Base-by-base conservation (phyloP, 2,113 vertebrate species). In the Brachionichthys hirsutus region DNA sequence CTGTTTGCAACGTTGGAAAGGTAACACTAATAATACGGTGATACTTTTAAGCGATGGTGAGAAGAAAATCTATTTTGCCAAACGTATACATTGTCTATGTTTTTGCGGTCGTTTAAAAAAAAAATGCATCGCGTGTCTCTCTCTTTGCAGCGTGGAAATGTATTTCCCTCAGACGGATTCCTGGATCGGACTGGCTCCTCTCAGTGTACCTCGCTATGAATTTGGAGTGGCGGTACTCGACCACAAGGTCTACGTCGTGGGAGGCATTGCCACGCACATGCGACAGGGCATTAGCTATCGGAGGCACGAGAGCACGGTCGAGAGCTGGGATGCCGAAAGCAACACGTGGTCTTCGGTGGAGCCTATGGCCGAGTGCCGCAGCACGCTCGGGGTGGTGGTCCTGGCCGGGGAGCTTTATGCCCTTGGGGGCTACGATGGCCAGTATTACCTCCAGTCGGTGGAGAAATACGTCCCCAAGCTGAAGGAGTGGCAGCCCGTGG, bases 101-200 rank as follows among this genome's bases (percentile, higher is more conserved):
- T n/a, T n/a, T n/a, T n/a, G n/a, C n/a, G n/a, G n/a, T 17, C 16
- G 16, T 47, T 2, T 53, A 41, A 16, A 34, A 45, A 44, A 34
- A 59, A 2, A 12, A 19, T 2, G 1, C 4, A 1, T 49, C 3
- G 64, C 56, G 57, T 73, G 48, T 34, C 61, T 15, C 16, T 69
- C 60, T 81, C 36, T 86, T 12, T 68, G 2, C 88, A 98, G 96
- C 60, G 94, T 94, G 90, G 96, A 98, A 86, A 98, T 98, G 97
- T 99, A 97, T 71, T 98, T 98, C 78, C 97, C 97, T 17, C 94
- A 98, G 85, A 98, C 93, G 0, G 96, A 99, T 83, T 96, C 97
- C 1, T 99, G 97, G 97, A 98, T 98, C 20, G 95, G 95, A 35
- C 91, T 99, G 82, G 96, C 97, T 3, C 96, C 97, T 0, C 92